Evolutionary conservation across 2,888 invertebrate genomes (phyloP).

Genomic region (Conchocele bisecta): DNA sequence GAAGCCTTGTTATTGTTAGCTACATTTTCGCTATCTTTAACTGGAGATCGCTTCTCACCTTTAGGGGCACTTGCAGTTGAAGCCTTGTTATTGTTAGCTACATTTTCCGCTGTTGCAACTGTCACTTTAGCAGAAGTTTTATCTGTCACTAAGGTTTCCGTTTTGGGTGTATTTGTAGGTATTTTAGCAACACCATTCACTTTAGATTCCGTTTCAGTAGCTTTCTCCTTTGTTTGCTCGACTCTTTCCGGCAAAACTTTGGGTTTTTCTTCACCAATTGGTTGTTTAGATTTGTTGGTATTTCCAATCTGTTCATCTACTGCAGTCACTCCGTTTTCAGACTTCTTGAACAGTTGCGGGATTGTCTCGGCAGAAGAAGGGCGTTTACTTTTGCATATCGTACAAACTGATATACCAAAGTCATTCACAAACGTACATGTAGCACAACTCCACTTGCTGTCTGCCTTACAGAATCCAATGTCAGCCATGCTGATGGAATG

Average conservation of each 20-base stretch:
- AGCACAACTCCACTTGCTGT: constrained; percentile 89
- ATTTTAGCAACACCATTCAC: neutral
- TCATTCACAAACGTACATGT: constrained; percentile 94
- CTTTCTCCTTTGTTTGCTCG: neutral
- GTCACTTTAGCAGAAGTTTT: too few species aligned
- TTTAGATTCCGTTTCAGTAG: neutral
- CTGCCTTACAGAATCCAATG: neutral
- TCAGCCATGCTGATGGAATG: too few species aligned
- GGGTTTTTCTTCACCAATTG: constrained; percentile 1
- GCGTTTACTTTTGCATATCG: constrained; percentile 89
- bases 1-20: too few species aligned
- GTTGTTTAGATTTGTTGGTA: neutral
- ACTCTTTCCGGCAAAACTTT: constrained; percentile 1
- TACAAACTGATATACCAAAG: constrained; percentile 88
- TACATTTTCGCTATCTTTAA: constrained; percentile 23
- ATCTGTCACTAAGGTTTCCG: too few species aligned
- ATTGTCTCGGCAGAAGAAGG: constrained; percentile 3
- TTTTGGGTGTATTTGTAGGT: constrained; percentile 5
- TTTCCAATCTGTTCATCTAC: neutral
- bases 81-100: too few species aligned
- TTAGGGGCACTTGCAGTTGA: too few species aligned
- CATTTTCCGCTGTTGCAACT: constrained; percentile 19
- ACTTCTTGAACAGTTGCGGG: constrained; percentile 32
- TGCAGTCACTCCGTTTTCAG: neutral
- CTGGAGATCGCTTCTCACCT: constrained; percentile 28